Evolutionary conservation across 2,797 vertebrate species (phyloP), one percentile per base, ranked within the genome.

Genomic region (Diplodus sargus): DNA sequence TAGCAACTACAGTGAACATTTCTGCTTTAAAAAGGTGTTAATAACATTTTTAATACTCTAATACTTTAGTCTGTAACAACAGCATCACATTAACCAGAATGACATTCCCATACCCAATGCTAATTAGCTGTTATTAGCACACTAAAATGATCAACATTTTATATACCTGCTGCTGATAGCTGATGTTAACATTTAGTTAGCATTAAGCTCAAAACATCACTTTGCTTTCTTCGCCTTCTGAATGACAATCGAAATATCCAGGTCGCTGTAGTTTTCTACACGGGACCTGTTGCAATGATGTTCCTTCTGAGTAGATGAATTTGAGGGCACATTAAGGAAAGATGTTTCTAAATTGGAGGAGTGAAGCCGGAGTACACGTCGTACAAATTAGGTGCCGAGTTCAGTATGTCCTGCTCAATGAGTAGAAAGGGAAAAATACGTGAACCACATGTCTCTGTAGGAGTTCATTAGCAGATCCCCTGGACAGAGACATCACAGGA

Each of bases 401-500:
- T 15, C 34, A 43, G 20, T 43, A 4, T 64, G 59, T 53, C 4
- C n/a, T 39, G n/a, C 43, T 53, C 51, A 69, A 80, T 62, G 14
- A 18, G 17, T 22, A 63, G 28, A 45, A 76, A 23, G 30, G 22
- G 17, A 76, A 70, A 47, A 49, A 74, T 11, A 51, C n/a, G 18
- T 57, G 47, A 42, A 54, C 25, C 52, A 80, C 52, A 70, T 62
- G 52, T 67, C 23, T 25, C 74, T 81, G 77, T 63, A 59, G 82
- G 77, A 70, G 70, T 58, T 79, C 78, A 78, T 83, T 86, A 85
- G 60, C 39, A 28, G 56, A 79, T 76, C 43, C 39, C 69, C 56
- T 78, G 62, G 23, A 69, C 42, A 43, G 61, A 68, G 18, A 63
- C 65, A 81, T 79, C 59, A 81, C 58, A 66, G 28, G 23, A 62